Base-by-base conservation (phyloP, 2,888 invertebrate genomes). In the Hypselothyrea guttata region DNA sequence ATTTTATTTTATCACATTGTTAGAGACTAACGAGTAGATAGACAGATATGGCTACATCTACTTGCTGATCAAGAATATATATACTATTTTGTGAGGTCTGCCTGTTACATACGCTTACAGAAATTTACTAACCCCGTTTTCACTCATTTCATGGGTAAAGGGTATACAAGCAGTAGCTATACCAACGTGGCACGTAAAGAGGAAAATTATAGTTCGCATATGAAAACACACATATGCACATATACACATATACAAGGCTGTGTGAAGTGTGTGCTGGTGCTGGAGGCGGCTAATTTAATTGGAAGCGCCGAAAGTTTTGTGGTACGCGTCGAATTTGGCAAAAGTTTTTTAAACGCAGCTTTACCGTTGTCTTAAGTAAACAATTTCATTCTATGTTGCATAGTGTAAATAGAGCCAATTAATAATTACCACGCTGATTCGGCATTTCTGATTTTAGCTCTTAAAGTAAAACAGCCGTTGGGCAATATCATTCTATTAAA, bases 221-320 rank as follows among this genome's bases (percentile, higher is more conserved):
- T 5, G 44, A 28, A 33, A 16, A 37, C 38, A 16, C 9, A 27
- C 18, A 11, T 33, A 22, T 0, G n/a, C 34, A 1, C 13, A 11
- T 9, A 38, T 13, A 12, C 28, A 12, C 12, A 16, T 15, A 41
- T n/a, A 12, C 4, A 30, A 18, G 13, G 9, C 22, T 28, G 11
- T 12, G 12, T 9, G 7, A 1, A 38, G 34, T 31, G 47, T 49
- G 22, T 30, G 34, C 30, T 51, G 58, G 49, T 52, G 57, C 31
- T 48, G 41, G 37, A 62, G 45, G 61, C 45, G 51, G 75, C 77
- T 77, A 77, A 78, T 75, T 78, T 78, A 78, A 78, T 81, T 81
- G 77, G 65, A 49, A 67, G 49, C 58, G 55, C 57, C 59, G 51
- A 75, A 78, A 79, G 61, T 78, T 79, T 51, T 67, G 68, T 52